Conservation (phyloP, 2,888 invertebrate genomes). For the Acrobasis repandana region DNA sequence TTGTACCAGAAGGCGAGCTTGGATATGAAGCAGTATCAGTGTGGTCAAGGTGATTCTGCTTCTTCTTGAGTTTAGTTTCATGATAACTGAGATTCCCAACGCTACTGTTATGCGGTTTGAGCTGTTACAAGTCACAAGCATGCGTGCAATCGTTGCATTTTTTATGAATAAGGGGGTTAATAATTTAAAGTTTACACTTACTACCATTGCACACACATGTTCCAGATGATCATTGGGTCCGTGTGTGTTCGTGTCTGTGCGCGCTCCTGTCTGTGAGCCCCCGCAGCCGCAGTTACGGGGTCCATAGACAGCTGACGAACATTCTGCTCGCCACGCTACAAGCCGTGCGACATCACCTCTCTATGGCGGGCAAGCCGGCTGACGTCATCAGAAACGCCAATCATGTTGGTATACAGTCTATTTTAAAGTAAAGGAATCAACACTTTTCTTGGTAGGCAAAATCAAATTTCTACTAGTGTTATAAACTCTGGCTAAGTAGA, state of each 20-base stretch:
- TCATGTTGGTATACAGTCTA: conserved; percentile 45
- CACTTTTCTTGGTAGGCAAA: no score
- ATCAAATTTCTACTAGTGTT: no score
- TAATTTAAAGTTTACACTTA: no score
- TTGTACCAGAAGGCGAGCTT: conserved; percentile 51
- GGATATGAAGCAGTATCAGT: conserved; percentile 50
- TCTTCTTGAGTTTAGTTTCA: neutral
- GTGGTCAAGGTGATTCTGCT: conserved; percentile 52
- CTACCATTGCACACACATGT: conserved; percentile 14
- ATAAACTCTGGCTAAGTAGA: no score
- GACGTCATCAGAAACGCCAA: conserved; percentile 63
- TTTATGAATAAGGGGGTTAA: no score
- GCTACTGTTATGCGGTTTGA: no score
- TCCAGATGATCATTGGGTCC: conserved; percentile 61
- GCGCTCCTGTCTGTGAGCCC: conserved; percentile 49
- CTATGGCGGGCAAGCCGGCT: conserved; percentile 60
- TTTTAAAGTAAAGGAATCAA: neutral
- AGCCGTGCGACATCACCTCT: conserved; percentile 59
- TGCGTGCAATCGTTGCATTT: no score
- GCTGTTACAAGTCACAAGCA: no score
- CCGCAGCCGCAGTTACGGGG: conserved; percentile 54
- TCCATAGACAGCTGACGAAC: conserved; percentile 54
- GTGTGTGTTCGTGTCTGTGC: conserved; percentile 56
- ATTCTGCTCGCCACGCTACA: conserved; percentile 48
- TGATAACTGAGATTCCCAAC: no score